These are phyloP conservation scores for Drosophila subpulchrella DNA, from an alignment of 1,140 invertebrate species.

Conservation along the genomic window DNA sequence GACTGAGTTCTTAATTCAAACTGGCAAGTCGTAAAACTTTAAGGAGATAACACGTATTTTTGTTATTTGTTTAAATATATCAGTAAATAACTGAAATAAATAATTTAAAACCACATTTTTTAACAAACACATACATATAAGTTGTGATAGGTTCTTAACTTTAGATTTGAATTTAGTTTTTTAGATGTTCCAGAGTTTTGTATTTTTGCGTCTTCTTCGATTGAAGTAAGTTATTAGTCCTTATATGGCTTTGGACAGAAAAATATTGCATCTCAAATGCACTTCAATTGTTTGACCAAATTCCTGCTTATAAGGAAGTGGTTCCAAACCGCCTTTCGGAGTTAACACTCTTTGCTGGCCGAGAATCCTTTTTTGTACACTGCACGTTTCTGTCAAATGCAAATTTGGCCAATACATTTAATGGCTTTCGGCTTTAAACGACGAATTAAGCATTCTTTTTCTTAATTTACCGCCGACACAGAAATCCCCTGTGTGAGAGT, in stretches of 20 bases:
- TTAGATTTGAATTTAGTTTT: not conserved
- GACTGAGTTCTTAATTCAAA: not conserved
- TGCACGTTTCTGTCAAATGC: slow-evolving; percentile 38
- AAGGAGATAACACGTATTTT: not conserved
- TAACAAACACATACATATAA: no score
- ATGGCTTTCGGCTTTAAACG: slow-evolving; percentile 31
- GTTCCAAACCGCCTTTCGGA: slow-evolving; percentile 16
- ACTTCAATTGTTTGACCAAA: slow-evolving; percentile 38
- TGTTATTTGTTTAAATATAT: not conserved
- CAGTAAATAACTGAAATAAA: not conserved
- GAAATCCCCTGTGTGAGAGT: slow-evolving; percentile 34
- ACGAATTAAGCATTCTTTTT: slow-evolving; percentile 56
- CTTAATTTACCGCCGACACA: slow-evolving; percentile 61
- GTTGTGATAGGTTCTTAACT: no score
- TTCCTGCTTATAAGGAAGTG: slow-evolving; percentile 44
- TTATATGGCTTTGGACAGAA: slow-evolving; percentile 13
- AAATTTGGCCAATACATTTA: slow-evolving; percentile 49
- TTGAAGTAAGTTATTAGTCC: slow-evolving; percentile 36
- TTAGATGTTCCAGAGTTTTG: slow-evolving; percentile 16
- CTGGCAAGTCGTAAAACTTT: not conserved
- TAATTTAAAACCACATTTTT: no score
- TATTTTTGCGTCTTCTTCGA: not conserved
- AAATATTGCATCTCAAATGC: slow-evolving; percentile 50
- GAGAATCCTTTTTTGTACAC: slow-evolving; percentile 26
- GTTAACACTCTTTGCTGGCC: slow-evolving; percentile 15